A percentile compares a stretch with the other conserved stretches of the same genome.
Evolutionary conservation across 2,113 vertebrate genomes (phyloP).

Genomic region (Sylvia atricapilla): DNA sequence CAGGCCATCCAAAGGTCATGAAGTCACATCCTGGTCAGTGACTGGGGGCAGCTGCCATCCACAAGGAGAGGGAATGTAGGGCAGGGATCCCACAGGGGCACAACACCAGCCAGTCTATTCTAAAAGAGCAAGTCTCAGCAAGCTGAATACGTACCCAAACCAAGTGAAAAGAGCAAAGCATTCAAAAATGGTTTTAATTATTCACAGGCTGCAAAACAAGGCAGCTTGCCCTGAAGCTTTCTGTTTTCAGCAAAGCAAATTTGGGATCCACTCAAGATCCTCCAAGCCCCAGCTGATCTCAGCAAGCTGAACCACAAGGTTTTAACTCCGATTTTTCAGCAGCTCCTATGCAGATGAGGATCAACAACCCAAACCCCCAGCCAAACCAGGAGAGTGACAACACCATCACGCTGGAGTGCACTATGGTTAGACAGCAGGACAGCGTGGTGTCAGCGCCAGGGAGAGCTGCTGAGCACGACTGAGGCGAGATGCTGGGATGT

Average conservation of each 20-base stretch:
- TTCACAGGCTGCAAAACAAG: conserved; percentile 32
- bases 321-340: not conserved
- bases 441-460: accelerated
- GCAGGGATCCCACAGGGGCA: not conserved
- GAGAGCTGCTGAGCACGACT: accelerated
- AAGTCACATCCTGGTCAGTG: not conserved
- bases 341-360: not conserved
- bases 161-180: not conserved
- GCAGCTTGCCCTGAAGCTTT: conserved; percentile 6
- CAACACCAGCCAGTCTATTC: not conserved
- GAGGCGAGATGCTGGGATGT: accelerated
- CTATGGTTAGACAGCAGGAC: accelerated
- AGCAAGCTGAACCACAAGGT: not conserved
- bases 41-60: not conserved
- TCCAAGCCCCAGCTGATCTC: not conserved
- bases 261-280: not conserved
- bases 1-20: not conserved
- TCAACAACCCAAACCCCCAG: not conserved
- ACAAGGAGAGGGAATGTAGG: not conserved
- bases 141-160: not conserved
- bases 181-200: conserved; percentile 52
- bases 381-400: not conserved
- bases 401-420: accelerated
- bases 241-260: not conserved
- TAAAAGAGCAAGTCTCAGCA: conserved; percentile 31